Conservation (phyloP, 2,888 invertebrate species). For the Emmelina monodactyla region DNA sequence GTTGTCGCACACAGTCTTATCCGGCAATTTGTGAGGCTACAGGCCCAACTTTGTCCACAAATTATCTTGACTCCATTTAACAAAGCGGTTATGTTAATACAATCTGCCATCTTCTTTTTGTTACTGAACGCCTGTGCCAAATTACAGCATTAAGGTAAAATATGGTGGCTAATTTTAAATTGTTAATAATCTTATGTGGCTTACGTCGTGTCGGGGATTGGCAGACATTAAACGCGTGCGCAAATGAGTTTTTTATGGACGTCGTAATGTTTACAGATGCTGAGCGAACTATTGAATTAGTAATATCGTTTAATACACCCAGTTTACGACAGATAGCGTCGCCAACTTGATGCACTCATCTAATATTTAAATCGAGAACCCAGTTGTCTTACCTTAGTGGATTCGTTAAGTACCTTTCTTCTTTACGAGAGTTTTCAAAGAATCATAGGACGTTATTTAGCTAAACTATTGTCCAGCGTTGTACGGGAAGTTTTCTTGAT, state of each 20-base stretch:
- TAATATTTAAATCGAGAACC: slow-evolving; percentile 40
- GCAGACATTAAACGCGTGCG: slow-evolving; percentile 36
- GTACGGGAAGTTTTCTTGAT: too few relatives aligned
- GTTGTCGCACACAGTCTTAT: slow-evolving; percentile 66
- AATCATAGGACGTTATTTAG: too few relatives aligned
- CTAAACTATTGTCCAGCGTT: too few relatives aligned
- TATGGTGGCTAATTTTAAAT: slow-evolving; percentile 36
- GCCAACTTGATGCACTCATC: slow-evolving; percentile 31
- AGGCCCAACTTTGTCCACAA: slow-evolving; percentile 62
- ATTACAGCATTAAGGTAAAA: slow-evolving; percentile 48
- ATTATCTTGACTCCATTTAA: slow-evolving; percentile 64
- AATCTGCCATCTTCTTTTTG: slow-evolving; percentile 54
- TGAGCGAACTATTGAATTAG: slow-evolving; percentile 48
- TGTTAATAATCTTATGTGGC: slow-evolving; percentile 24
- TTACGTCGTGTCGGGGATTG: slow-evolving; percentile 25
- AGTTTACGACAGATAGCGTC: slow-evolving; percentile 33
- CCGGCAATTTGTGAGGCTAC: slow-evolving; percentile 66
- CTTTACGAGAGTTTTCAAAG: too few relatives aligned
- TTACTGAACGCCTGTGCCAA: slow-evolving; percentile 39
- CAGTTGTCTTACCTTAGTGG: too few relatives aligned
- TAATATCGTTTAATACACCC: slow-evolving; percentile 44
- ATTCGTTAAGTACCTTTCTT: too few relatives aligned
- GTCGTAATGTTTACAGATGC: slow-evolving; percentile 46
- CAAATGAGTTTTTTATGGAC: slow-evolving; percentile 49
- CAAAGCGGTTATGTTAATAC: slow-evolving; percentile 64